Base-by-base conservation (phyloP, 2,888 invertebrate species). In the Caenorhabditis angaria region DNA sequence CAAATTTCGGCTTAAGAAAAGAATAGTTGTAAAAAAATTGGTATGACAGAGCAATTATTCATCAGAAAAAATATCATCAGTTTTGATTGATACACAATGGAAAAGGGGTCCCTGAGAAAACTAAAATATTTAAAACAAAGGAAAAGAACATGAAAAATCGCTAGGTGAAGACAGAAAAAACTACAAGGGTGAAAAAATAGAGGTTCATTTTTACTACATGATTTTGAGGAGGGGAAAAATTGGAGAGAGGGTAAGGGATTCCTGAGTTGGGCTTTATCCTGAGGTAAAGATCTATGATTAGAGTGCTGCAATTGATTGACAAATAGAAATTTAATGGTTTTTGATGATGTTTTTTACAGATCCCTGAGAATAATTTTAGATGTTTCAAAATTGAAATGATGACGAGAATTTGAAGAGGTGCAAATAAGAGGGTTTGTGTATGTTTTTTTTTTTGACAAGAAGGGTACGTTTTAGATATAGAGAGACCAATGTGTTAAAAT, bases 401-500 rank as follows among this genome's bases (percentile, higher is more conserved):
- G 25, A 51, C 51, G 51, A 51, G 51, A 24, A 51, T 20, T 20
- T 51, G 18, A 22, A 24, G 8, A 24, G 22, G n/a, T 22, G 22
- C n/a, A 22, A 24, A 22, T 10, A 18, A 48, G 48, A 48, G 20
- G n/a, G 51, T 5, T 41, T 41, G 18, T 10, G 24, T 10, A 24
- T 10, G 5, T 10, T 51, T n/a, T n/a, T n/a, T 24, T 51, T 51
- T 20, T 20, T 20, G 51, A 24, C 24, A 51, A 24, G 51, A 51
- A 22, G 25, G 51, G 2, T 24, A 12, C 2, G 51, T 18, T 51
- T 51, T 51, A 24, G 41, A 41, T 41, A 41, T 51, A n/a, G 65
- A 71, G 71, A 71, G 71, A 71, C 71, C 71, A 71, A 71, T 59
- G 71, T 71, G 71, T 66, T 66, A 71, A 66, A 66, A 66, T 66